Percentiles rank a stretch among this genome's conserved stretches.
Conservation (phyloP, 2,113 vertebrate species). For the Phyllopteryx taeniolatus region DNA sequence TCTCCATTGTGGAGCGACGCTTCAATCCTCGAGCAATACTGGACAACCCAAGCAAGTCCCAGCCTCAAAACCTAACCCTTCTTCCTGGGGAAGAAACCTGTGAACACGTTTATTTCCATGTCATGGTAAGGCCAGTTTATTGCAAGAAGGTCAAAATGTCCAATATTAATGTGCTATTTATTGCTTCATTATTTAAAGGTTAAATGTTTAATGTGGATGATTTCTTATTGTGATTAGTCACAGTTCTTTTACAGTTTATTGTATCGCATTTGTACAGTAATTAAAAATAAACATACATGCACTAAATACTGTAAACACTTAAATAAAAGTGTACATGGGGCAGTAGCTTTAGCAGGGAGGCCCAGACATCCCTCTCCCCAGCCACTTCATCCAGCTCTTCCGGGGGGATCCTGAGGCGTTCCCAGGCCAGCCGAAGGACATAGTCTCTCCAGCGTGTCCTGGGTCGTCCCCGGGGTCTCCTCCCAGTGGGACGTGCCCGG, state of each 20-base stretch:
- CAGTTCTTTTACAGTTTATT: not conserved
- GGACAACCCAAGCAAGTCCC: slow-evolving; percentile 75
- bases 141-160: not conserved
- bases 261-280: not conserved
- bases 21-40: slow-evolving; percentile 86
- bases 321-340: not conserved
- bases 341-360: too few relatives aligned
- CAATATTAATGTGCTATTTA: not conserved
- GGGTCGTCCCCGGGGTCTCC: too few relatives aligned
- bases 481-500: too few relatives aligned
- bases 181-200: not conserved
- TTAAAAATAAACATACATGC: not conserved
- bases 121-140: slow-evolving; percentile 79
- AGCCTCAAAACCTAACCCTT: slow-evolving; percentile 71
- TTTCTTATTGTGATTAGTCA: too few relatives aligned
- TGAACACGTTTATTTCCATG: slow-evolving; percentile 84
- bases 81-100: slow-evolving; percentile 74
- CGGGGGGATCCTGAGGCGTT: too few relatives aligned
- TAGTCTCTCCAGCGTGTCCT: too few relatives aligned
- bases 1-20: slow-evolving; percentile 85
- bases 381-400: too few relatives aligned
- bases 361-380: too few relatives aligned
- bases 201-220: not conserved
- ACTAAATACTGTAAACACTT: not conserved
- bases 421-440: too few relatives aligned